Evolutionary conservation across 1,140 invertebrate genomes (phyloP), one percentile per base, ranked within the genome.

Genomic region (Brachystomella parvula): DNA sequence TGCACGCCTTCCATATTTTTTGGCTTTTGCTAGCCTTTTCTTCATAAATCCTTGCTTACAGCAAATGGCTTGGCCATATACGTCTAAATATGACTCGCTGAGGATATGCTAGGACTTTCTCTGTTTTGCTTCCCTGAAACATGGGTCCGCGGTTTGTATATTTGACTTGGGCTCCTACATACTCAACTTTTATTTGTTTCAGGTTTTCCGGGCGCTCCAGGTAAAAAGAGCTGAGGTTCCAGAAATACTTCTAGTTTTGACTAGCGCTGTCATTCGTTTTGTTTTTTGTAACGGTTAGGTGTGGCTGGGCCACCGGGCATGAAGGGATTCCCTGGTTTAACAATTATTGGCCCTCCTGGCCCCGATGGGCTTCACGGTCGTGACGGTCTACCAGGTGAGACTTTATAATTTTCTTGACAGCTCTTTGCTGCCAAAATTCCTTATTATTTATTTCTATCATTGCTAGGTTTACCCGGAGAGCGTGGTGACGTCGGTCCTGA

Each of bases 281-380:
- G n/a, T n/a, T n/a, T n/a, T n/a, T n/a, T n/a, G n/a, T n/a, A n/a
- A n/a, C n/a, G n/a, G 9, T 24, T 53, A 26, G 49, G 49, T 26
- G 3, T 17, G 3, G 49, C 6, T 24, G 49, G 49, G 17, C 30
- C 30, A 3, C 2, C 47, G 2, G 66, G 66, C 35, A 9, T 30
- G 2, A 66, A 69, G 21, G 62, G 65, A 32, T 19, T 63, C 15
- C 68, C 65, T 31, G 68, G 68, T 12, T 47, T 70, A 26, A 70
- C 68, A 17, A 65, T 65, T 30, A 21, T 68, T 33, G 69, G 69
- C 2, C 66, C 66, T 47, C 47, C 65, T 32, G 69, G 69, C 1
- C 17, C 30, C 6, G 69, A 71, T 30, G 69, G 69, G 3, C 24
- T 72, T 15, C 12, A 47, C 26, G 71, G 70, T 12, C 47, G 60